Evolutionary conservation across 2,888 invertebrate species (phyloP).

Genomic region (Cyaniris semiargus): DNA sequence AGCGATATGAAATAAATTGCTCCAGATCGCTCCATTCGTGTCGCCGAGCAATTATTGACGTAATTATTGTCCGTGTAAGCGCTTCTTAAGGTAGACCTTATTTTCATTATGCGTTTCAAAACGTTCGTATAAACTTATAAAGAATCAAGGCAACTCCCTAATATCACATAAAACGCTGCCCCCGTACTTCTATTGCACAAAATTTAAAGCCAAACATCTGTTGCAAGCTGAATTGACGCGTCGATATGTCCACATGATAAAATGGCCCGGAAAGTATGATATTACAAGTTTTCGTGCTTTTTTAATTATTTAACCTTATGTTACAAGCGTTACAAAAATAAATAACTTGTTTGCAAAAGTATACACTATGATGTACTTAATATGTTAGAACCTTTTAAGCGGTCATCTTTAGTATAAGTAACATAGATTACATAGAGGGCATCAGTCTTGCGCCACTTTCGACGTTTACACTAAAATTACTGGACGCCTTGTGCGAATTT

Average conservation of each 20-base stretch:
- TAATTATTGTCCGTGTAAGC: no score
- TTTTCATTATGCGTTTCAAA: no score
- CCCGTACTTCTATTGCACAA: slow-evolving; percentile 55
- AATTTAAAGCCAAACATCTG: slow-evolving; percentile 44
- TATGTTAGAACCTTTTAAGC: slow-evolving; percentile 38
- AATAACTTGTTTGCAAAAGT: slow-evolving; percentile 62
- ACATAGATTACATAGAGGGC: slow-evolving; percentile 46
- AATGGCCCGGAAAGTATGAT: slow-evolving; percentile 30
- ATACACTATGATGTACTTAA: slow-evolving; percentile 43
- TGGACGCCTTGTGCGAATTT: slow-evolving; percentile 14
- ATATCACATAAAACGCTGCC: slow-evolving; percentile 74
- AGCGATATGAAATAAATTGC: no score
- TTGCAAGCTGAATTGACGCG: slow-evolving; percentile 60
- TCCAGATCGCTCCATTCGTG: no score
- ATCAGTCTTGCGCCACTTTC: slow-evolving; percentile 45
- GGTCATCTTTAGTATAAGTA: slow-evolving; percentile 38
- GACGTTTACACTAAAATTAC: slow-evolving; percentile 25
- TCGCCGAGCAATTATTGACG: no score
- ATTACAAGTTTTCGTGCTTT: slow-evolving; percentile 24
- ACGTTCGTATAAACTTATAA: slow-evolving; percentile 37
- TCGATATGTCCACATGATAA: slow-evolving; percentile 62
- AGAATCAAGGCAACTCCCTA: slow-evolving; percentile 55
- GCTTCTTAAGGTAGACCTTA: no score
- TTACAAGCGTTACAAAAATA: slow-evolving; percentile 64
- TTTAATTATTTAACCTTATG: slow-evolving; percentile 29